Percentiles rank a stretch among this genome's conserved stretches.
Conservation (phyloP, 2,113 vertebrate species). For the Paralichthys olivaceus region DNA sequence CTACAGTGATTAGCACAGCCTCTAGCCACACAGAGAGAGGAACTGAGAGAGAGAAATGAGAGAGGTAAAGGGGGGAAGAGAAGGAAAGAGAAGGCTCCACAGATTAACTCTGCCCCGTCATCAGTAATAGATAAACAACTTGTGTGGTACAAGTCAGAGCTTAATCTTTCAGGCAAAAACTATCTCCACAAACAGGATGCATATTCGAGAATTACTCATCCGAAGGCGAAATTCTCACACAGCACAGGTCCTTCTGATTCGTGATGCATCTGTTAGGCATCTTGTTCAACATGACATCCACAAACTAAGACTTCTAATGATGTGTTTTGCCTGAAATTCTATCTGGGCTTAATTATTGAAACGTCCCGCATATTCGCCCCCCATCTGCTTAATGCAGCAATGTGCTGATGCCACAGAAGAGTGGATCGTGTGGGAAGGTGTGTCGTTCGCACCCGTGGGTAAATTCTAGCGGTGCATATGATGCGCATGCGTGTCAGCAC, state of each 20-base stretch:
- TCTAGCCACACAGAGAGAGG: conserved; percentile 38
- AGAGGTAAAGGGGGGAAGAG: background rate
- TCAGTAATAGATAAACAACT: conserved; percentile 31
- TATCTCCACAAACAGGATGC: conserved; percentile 46
- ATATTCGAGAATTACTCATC: conserved; percentile 20
- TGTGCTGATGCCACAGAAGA: conserved; percentile 68
- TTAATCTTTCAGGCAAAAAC: conserved; percentile 47
- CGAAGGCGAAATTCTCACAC: conserved; percentile 28
- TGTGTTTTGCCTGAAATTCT: conserved; percentile 46
- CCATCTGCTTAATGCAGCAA: conserved; percentile 53
- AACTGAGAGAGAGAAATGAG: background rate
- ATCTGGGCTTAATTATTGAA: conserved; percentile 60
- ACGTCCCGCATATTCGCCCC: conserved; percentile 37
- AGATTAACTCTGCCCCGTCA: conserved; percentile 53
- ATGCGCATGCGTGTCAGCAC: conserved; percentile 21
- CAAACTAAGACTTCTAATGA: conserved; percentile 28
- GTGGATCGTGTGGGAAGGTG: conserved; percentile 46
- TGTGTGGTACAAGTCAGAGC: conserved; percentile 26
- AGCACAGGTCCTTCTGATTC: conserved; percentile 33
- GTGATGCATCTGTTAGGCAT: conserved; percentile 36
- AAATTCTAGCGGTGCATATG: conserved; percentile 37
- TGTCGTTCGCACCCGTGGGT: conserved; percentile 61
- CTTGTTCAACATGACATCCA: conserved; percentile 49
- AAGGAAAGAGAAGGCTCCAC: background rate
- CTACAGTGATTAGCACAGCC: conserved; percentile 63